These are phyloP conservation scores for Phrynocephalus versicolor DNA, from an alignment of 2,113 vertebrate species.

Conservation along the genomic window DNA sequence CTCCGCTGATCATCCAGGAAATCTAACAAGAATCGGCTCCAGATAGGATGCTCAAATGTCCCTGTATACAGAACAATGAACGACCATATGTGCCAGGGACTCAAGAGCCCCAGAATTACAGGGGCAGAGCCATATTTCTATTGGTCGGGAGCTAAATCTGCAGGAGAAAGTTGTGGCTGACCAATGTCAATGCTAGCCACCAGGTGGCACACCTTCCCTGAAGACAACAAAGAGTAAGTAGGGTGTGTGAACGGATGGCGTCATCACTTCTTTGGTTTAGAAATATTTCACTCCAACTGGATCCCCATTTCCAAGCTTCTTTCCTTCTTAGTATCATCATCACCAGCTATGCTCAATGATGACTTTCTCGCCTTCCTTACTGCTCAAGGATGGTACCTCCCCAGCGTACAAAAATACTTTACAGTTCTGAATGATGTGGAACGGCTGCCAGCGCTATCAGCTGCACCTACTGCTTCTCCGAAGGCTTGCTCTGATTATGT, in stretches of 20 bases:
- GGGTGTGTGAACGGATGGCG: background rate
- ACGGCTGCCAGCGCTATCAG: background rate
- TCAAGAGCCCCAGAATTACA: too few species aligned
- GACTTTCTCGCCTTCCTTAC: background rate
- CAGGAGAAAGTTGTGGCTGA: too few species aligned
- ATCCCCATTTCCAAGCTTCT: too few species aligned
- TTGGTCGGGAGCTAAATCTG: too few species aligned
- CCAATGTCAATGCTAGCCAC: too few species aligned
- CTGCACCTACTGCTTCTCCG: background rate
- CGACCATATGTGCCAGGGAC: too few species aligned
- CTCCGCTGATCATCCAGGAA: too few species aligned
- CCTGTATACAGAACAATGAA: too few species aligned
- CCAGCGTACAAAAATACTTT: background rate
- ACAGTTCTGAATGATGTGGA: background rate
- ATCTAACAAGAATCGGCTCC: too few species aligned
- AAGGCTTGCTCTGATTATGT: background rate
- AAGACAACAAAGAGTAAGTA: background rate
- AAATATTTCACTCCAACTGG: background rate
- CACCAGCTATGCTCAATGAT: background rate
- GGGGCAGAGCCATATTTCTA: too few species aligned
- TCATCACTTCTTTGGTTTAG: background rate
- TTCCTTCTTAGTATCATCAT: background rate
- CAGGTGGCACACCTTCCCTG: too few species aligned
- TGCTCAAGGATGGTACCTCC: background rate
- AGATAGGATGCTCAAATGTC: too few species aligned